Percentiles rank a stretch among this genome's conserved stretches.
Conservation (phyloP, 2,797 vertebrate species). For the Galago senegalensis region DNA sequence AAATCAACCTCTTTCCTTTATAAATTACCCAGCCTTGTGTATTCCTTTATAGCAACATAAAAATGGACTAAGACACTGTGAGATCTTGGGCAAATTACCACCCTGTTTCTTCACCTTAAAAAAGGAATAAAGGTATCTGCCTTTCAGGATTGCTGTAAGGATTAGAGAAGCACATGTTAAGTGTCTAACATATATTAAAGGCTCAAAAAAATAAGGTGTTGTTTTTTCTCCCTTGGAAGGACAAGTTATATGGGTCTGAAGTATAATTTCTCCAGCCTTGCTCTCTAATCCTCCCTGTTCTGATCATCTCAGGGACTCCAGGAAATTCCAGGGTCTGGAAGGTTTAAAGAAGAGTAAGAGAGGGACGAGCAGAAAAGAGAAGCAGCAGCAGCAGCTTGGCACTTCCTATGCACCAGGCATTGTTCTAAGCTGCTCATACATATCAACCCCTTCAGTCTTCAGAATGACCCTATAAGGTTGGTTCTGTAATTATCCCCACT, state of each 20-base stretch:
- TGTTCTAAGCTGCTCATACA: background rate
- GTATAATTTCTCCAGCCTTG: background rate
- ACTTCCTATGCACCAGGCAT: background rate
- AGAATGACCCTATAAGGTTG: background rate
- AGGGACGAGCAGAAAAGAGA: background rate
- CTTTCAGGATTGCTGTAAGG: background rate
- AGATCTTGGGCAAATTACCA: background rate
- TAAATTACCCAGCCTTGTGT: background rate
- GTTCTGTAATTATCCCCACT: background rate
- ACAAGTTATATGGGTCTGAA: background rate
- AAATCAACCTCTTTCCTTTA: background rate
- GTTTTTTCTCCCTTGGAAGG: background rate
- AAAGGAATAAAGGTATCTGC: background rate
- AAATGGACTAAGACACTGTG: background rate
- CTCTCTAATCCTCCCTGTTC: conserved; percentile 41
- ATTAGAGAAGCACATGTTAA: background rate
- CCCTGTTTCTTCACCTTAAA: background rate
- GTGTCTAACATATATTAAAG: background rate
- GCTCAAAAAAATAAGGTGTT: background rate
- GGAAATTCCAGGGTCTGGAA: background rate
- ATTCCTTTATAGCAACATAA: background rate
- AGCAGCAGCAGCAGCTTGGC: background rate
- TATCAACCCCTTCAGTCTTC: background rate
- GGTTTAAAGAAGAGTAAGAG: background rate
- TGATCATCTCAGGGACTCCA: background rate